These are phyloP conservation scores for Hirtodrosophila duncani DNA, from an alignment of 2,888 invertebrate genomes.

Conservation along the genomic window DNA sequence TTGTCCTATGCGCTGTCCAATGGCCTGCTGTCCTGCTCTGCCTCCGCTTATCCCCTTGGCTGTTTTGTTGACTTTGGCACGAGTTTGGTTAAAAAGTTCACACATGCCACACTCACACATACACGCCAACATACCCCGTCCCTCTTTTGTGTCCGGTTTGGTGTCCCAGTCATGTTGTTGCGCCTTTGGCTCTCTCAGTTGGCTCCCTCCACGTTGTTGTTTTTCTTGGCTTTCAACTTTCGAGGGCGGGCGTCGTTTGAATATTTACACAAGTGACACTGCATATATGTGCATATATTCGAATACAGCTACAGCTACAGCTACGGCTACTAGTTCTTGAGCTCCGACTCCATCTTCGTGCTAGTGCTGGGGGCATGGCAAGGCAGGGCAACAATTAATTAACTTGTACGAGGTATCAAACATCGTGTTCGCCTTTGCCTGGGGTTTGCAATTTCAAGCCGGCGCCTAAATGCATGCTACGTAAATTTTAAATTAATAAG, in stretches of 20 bases:
- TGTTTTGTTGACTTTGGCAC: slow-evolving; percentile 72
- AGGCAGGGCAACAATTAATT: slow-evolving; percentile 74
- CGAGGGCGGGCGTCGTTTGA: slow-evolving; percentile 45
- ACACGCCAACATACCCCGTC: background rate
- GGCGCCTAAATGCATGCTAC: slow-evolving; percentile 56
- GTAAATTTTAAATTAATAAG: slow-evolving; percentile 73
- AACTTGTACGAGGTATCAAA: slow-evolving; percentile 71
- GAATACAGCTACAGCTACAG: too few species aligned
- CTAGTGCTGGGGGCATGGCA: too few species aligned
- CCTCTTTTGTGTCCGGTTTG: slow-evolving; percentile 1
- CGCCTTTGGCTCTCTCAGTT: slow-evolving; percentile 62
- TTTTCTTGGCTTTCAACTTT: slow-evolving; percentile 60
- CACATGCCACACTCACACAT: slow-evolving; percentile 51
- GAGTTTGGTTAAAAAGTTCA: slow-evolving; percentile 71
- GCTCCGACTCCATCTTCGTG: too few species aligned
- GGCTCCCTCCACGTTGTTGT: slow-evolving; percentile 43
- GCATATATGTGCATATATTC: slow-evolving; percentile 23
- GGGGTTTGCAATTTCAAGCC: slow-evolving; percentile 39
- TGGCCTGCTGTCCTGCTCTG: slow-evolving; percentile 22
- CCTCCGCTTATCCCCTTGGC: slow-evolving; percentile 52
- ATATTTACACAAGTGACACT: slow-evolving; percentile 61
- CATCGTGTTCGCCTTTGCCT: slow-evolving; percentile 20
- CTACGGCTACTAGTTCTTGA: too few species aligned
- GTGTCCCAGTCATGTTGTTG: slow-evolving; percentile 57
- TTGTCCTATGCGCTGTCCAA: slow-evolving; percentile 48